Evolutionary conservation across 2,888 invertebrate genomes (phyloP).

Genomic region (Melitaea athalia): DNA sequence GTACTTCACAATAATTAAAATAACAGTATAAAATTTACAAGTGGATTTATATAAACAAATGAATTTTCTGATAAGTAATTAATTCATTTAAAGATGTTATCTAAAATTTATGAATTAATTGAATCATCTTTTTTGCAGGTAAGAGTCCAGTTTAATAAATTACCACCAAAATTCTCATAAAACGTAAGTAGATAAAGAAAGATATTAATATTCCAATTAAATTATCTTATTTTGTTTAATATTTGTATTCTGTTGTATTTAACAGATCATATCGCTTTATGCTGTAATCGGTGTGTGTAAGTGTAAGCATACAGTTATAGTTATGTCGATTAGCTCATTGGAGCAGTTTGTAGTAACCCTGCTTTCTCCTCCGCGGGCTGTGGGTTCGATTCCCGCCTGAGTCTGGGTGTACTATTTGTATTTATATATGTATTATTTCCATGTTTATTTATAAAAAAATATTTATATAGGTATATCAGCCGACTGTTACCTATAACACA

Average conservation of each 20-base stretch:
- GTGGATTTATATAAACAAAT: constrained; percentile 5
- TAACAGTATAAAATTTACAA: constrained; percentile 1
- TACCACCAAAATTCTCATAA: neutral
- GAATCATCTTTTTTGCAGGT: constrained; percentile 34
- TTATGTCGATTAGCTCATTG: no score
- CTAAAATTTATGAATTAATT: constrained; percentile 28
- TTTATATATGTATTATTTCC: no score
- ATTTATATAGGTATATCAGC: no score
- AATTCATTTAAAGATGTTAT: constrained; percentile 19
- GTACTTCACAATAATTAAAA: neutral
- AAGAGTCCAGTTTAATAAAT: constrained; percentile 31
- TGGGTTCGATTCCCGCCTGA: no score
- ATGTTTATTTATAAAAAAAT: no score
- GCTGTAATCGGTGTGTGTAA: no score
- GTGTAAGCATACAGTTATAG: no score
- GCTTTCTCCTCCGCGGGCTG: no score
- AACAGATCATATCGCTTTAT: no score
- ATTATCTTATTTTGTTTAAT: neutral
- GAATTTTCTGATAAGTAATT: constrained; percentile 18
- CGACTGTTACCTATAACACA: no score
- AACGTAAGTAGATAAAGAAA: constrained; percentile 19
- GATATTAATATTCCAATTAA: constrained; percentile 5
- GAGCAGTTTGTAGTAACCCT: no score
- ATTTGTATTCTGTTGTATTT: neutral
- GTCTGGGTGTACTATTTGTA: no score